Conservation (phyloP, 2,888 invertebrate genomes). For the Endotricha flammealis region DNA sequence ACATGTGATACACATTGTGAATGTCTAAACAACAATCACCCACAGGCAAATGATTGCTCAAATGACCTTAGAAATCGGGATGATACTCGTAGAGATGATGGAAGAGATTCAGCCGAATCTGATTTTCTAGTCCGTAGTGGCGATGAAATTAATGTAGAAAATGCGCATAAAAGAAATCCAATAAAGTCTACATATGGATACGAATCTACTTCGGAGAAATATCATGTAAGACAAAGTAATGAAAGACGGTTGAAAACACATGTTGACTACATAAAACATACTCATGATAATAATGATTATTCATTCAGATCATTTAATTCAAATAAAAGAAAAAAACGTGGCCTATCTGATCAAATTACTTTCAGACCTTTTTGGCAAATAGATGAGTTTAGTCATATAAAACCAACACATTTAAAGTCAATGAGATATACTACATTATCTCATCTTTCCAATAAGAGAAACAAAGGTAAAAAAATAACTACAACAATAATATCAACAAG, state of each 20-base stretch:
- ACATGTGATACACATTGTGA: conserved; percentile 25
- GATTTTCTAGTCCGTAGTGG: conserved; percentile 42
- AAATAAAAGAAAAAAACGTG: conserved; percentile 45
- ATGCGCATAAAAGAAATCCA: no score
- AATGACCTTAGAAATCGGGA: conserved; percentile 23
- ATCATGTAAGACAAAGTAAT: conserved; percentile 17
- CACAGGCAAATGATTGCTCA: conserved; percentile 16
- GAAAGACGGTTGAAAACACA: conserved; percentile 34
- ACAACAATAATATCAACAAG: conserved; percentile 18
- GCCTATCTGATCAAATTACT: conserved; percentile 31
- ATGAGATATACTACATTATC: conserved; percentile 55
- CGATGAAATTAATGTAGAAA: conserved; percentile 20
- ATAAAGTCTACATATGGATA: not conserved
- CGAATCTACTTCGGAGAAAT: not conserved
- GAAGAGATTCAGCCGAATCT: conserved; percentile 30
- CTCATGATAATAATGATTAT: conserved; percentile 28
- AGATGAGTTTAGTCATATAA: conserved; percentile 36
- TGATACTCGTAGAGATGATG: conserved; percentile 23
- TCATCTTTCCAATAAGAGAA: conserved; percentile 30
- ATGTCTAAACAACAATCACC: conserved; percentile 16
- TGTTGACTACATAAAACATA: conserved; percentile 22
- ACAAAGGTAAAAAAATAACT: conserved; percentile 27
- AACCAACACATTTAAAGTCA: conserved; percentile 38
- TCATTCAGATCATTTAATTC: conserved; percentile 37
- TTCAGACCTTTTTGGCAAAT: conserved; percentile 58